Conservation (phyloP, 2,888 invertebrate species). For the Rhagophthalmus giganteus region DNA sequence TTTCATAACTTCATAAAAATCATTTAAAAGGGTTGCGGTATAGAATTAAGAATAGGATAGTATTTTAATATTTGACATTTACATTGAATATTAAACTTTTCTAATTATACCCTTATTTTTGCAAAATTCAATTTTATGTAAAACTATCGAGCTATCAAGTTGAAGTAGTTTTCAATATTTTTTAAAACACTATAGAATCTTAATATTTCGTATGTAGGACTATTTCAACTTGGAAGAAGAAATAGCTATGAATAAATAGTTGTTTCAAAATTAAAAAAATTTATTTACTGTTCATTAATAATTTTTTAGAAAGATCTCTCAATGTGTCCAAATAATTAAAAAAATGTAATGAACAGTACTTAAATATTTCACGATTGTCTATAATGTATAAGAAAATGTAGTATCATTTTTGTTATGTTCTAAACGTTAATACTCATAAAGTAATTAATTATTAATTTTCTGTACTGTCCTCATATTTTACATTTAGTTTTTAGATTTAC, state of each 20-base stretch:
- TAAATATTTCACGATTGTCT: slow-evolving; percentile 1
- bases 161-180: not conserved
- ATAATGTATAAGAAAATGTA: slow-evolving; percentile 2
- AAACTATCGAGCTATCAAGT: too few species aligned
- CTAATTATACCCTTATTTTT: slow-evolving; percentile 25
- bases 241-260: too few species aligned
- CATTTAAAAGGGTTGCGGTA: slow-evolving; percentile 30
- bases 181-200: too few species aligned
- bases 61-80: slow-evolving; percentile 32
- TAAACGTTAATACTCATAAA: slow-evolving; percentile 14
- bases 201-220: too few species aligned
- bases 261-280: too few species aligned
- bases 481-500: too few species aligned
- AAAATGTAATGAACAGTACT: not conserved
- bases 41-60: slow-evolving; percentile 30
- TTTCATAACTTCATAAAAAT: slow-evolving; percentile 20
- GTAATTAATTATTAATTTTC: too few species aligned
- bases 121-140: slow-evolving; percentile 10
- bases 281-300: too few species aligned
- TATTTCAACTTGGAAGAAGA: too few species aligned
- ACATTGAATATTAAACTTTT: slow-evolving; percentile 28
- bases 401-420: slow-evolving; percentile 5
- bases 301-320: too few species aligned
- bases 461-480: too few species aligned
- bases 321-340: too few species aligned